Evolutionary conservation across 2,888 invertebrate species (phyloP), one percentile per base, ranked within the genome.

Genomic region (Pharmacophagus antenor): DNA sequence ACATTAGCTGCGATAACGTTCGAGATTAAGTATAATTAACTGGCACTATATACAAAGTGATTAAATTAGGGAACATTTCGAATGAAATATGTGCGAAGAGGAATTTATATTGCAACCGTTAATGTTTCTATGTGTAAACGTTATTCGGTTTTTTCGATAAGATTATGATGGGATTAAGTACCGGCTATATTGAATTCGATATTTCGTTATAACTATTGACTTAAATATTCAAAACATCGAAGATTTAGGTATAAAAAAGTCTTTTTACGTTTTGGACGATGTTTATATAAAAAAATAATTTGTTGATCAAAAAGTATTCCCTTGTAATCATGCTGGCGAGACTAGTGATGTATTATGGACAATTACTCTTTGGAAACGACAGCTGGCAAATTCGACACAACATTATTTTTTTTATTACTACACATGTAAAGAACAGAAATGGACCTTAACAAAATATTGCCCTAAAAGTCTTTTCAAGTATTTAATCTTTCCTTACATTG

Each of bases 21-120:
- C 22, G 60, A 78, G 88, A 88, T 88, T 85, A 83, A 71, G 69
- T 72, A 79, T 85, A 87, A 88, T 86, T 85, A 87, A 84, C 75
- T 68, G 69, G 73, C 76, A 75, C 77, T 75, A 76, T 74, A 72
- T 73, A 79, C 74, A 69, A 65, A 66, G 74, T 80, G 82, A 78
- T 72, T 74, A 72, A 70, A 73, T 67, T 72, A 74, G 73, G 37
- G 71, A 74, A 72, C 73, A 69, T 72, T 76, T 72, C 70, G 51
- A 60, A 51, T 53, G 44, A 51, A 56, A 48, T 37, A 48, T 60
- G 27, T 54, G 42, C 52, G 62, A 60, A 55, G 20, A 47, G 27
- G 56, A 58, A 62, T 64, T 57, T 53, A 31, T 56, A 47, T 47
- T 47, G 41, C 23, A 52, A 52, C 23, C 18, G 12, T 58, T 52